Base-by-base conservation (phyloP, 2,797 vertebrate genomes). In the Margarornis squamiger region DNA sequence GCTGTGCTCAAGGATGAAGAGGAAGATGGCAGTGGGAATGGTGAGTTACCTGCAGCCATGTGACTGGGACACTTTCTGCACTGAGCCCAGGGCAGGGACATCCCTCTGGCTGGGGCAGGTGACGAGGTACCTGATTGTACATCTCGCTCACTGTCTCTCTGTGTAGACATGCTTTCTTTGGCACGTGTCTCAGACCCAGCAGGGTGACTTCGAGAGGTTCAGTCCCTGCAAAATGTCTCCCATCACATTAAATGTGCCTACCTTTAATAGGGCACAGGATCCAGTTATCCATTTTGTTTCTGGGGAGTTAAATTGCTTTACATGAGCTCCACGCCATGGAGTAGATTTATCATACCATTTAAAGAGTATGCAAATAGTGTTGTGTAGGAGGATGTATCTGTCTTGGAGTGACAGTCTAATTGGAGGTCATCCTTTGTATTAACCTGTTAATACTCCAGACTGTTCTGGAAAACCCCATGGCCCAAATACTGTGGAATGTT, bases 391-490 rank as follows among this genome's bases (percentile, higher is more conserved):
- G 36, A 52, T 43, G 26, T 74, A 3, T 74, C 62, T 79, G 30
- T 58, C 62, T 66, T n/a, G 30, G 68, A 82, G 43, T 0, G 1
- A 72, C 57, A 72, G 48, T 52, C 43, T 81, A 78, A 73, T 63
- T 76, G 90, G 76, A 92, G 24, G 79, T 49, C 45, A 3, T 92
- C 87, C 78, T 94, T 88, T 88, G 39, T 76, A 76, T 84, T 92
- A 90, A 91, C 92, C 79, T 86, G 45, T 83, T 92, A 90, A 90
- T 14, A 6, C 90, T 95, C 92, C 71, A 89, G 67, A 71, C 79
- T 95, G 26, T 95, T 95, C 93, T 94, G 95, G 92, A 94, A 96
- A 97, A 88, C 51, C 90, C 79, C 12, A 5, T 95, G 75, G 88
- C 54, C 83, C 51, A 38, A 89, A 58, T 92, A 88, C 78, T 96